Conservation (phyloP, 2,113 vertebrate genomes). For the Felis catus region DNA sequence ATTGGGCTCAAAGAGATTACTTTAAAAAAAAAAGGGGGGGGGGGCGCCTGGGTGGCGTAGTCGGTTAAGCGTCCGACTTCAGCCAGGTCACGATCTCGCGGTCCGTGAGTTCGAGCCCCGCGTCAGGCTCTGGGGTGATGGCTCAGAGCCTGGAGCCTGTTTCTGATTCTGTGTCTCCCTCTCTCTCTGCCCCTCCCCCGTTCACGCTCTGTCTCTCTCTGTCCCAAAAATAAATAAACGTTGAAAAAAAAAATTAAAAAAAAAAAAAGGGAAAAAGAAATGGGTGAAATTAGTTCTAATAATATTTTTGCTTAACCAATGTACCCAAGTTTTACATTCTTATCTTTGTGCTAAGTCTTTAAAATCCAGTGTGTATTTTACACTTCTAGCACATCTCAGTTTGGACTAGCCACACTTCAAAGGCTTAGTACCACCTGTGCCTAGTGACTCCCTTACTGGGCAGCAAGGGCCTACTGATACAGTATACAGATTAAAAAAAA, state of each 20-base stretch:
- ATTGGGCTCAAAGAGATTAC: not conserved
- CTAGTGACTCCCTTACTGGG: not conserved
- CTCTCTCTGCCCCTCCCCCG: too few relatives aligned
- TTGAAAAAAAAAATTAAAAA: too few relatives aligned
- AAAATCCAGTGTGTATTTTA: not conserved
- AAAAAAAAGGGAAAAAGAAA: not conserved
- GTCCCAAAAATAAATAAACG: too few relatives aligned
- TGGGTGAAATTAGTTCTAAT: constrained; percentile 20
- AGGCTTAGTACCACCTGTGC: not conserved
- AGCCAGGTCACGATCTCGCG: too few relatives aligned
- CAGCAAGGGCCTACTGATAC: not conserved
- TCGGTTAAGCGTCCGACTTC: too few relatives aligned
- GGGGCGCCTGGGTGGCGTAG: too few relatives aligned
- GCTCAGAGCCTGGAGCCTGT: too few relatives aligned
- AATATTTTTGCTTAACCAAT: not conserved
- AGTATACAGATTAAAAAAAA: not conserved
- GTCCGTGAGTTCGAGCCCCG: too few relatives aligned
- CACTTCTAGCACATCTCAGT: not conserved
- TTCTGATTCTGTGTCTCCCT: too few relatives aligned
- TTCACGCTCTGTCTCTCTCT: too few relatives aligned
- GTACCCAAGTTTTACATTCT: not conserved
- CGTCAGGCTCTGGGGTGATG: too few relatives aligned
- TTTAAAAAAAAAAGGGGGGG: not conserved
- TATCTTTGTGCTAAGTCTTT: not conserved
- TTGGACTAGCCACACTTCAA: not conserved